Percentiles rank a stretch among this genome's conserved stretches.
These are phyloP conservation scores for Sarcophaga bullata DNA, from an alignment of 1,140 invertebrate genomes.

Conservation along the genomic window DNA sequence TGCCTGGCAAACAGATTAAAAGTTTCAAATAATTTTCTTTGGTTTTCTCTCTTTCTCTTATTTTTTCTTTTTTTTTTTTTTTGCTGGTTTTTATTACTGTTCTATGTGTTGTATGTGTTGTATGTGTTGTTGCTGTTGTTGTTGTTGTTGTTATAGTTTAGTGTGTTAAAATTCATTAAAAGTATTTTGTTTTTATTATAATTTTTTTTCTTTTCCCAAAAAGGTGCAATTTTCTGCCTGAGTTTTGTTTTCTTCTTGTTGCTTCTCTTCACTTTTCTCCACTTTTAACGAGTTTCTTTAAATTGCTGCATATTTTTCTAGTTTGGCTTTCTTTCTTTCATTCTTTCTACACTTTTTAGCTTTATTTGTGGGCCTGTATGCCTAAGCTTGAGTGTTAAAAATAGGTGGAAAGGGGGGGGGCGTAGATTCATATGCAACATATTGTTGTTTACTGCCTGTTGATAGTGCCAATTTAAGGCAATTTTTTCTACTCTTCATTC, in stretches of 20 bases:
- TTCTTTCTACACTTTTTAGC: neutral
- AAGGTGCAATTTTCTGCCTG: neutral
- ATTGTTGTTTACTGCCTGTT: neutral
- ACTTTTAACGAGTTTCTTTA: neutral
- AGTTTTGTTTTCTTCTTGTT: no score
- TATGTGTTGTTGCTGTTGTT: neutral
- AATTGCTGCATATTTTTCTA: neutral
- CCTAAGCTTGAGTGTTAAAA: no score
- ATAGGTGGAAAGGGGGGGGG: no score
- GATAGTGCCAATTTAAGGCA: neutral
- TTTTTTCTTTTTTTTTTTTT: no score
- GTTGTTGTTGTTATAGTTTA: neutral
- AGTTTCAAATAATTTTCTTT: no score
- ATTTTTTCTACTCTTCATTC: neutral
- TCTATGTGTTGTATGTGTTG: neutral
- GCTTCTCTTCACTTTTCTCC: no score
- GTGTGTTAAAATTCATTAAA: conserved; percentile 3
- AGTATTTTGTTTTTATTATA: conserved; percentile 12
- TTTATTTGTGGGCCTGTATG: neutral
- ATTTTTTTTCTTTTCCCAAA: neutral
- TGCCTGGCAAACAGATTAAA: no score
- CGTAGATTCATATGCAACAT: no score
- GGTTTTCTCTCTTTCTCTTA: no score
- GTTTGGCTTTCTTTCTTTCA: no score
- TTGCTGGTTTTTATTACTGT: no score